Conservation (phyloP, 92 coral and sea anemone species). For the Paramuricea clavata region DNA sequence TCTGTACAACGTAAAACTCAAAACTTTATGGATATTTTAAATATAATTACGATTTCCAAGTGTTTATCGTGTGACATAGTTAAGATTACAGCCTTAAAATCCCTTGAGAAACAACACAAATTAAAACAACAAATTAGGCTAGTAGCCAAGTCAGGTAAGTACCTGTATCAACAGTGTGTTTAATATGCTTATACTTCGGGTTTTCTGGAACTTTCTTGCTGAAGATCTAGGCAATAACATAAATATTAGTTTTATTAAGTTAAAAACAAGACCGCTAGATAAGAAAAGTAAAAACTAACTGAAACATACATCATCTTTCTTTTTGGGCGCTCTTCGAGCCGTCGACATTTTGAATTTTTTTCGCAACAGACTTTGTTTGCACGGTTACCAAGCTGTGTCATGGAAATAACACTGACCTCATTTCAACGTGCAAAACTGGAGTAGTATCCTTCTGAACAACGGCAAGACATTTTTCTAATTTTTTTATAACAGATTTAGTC, state of each 20-base stretch:
- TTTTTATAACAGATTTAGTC: too few relatives aligned
- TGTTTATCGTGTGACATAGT: neutral
- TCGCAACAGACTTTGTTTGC: constrained; percentile 70
- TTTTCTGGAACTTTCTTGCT: constrained; percentile 94
- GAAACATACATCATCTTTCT: constrained; percentile 83
- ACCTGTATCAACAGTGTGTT: constrained; percentile 97
- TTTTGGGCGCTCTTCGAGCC: constrained; percentile 89
- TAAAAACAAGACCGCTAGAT: neutral
- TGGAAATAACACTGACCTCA: constrained; percentile 26
- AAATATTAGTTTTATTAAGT: constrained; percentile 12
- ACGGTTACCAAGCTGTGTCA: constrained; percentile 78
- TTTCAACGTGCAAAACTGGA: neutral
- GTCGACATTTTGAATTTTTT: constrained; percentile 85
- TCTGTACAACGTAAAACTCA: neutral
- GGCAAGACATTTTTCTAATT: too few relatives aligned
- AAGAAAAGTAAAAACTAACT: neutral
- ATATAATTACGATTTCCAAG: too few relatives aligned
- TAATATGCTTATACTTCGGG: constrained; percentile 92
- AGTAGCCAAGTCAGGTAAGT: too few relatives aligned
- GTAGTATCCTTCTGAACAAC: too few relatives aligned
- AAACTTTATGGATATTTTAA: neutral
- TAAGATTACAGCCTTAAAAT: neutral
- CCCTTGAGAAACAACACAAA: neutral
- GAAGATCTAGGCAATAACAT: constrained; percentile 72
- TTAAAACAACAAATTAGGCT: neutral